phyloP scores from a whole-genome alignment of 2,113 vertebrate species.

The Tapirus terrestris region DNA sequence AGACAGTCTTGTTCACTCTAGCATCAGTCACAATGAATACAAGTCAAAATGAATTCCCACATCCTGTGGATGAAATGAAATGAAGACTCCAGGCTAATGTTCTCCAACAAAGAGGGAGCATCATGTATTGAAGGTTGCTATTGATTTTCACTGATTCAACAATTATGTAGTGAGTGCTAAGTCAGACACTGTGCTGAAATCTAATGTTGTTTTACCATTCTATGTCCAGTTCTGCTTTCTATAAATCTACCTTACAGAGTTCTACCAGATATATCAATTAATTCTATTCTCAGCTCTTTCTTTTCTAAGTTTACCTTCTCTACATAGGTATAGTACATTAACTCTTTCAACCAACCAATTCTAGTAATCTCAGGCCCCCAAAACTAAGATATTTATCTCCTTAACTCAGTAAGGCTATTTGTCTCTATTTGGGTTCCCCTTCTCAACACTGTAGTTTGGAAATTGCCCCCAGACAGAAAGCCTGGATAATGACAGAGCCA shows the following conservation, averaged over 20 bases:
- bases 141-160: neutral
- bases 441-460: neutral
- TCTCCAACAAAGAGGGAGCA: neutral
- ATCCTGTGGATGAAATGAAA: neutral
- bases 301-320: neutral
- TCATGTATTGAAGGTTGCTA: neutral
- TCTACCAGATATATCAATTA: neutral
- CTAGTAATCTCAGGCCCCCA: neutral
- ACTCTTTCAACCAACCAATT: neutral
- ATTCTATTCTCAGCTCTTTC: neutral
- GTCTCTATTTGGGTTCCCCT: neutral
- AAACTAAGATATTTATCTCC: neutral
- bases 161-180: neutral
- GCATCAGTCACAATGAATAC: neutral
- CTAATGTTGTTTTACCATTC: neutral
- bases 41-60: neutral
- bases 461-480: neutral
- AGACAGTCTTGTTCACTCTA: neutral
- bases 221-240: neutral
- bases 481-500: neutral
- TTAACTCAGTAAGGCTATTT: neutral
- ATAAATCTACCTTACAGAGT: neutral
- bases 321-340: neutral
- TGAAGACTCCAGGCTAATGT: neutral
- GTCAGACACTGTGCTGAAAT: neutral